Percentiles rank a stretch among this genome's conserved stretches.
These are phyloP conservation scores for Mastacembelus armatus DNA, from an alignment of 2,797 vertebrate species.

Conservation along the genomic window DNA sequence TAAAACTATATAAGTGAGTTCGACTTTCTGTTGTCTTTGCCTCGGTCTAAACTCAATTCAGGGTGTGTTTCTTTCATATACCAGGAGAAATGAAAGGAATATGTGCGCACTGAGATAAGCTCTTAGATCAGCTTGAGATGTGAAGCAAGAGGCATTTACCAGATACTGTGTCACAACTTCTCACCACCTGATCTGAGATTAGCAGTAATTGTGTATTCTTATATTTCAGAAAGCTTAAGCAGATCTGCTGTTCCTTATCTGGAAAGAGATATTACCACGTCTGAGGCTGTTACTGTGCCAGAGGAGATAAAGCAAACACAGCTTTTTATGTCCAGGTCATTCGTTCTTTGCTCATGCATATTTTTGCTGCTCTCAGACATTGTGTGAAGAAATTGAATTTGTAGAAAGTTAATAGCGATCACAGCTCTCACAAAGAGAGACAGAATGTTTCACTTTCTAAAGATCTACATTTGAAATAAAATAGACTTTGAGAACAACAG, in stretches of 20 bases:
- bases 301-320: conserved; percentile 40
- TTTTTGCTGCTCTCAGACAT: conserved; percentile 7
- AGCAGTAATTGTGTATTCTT: conserved; percentile 14
- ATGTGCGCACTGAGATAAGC: neutral
- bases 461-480: conserved; percentile 7
- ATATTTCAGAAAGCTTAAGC: conserved; percentile 15
- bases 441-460: conserved; percentile 24
- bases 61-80: neutral
- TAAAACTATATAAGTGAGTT: neutral
- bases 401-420: neutral
- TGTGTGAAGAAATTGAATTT: neutral
- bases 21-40: neutral
- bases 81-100: conserved; percentile 7
- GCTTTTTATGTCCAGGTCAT: conserved; percentile 14
- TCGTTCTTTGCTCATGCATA: conserved; percentile 6
- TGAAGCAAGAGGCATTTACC: conserved; percentile 13
- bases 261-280: conserved; percentile 23
- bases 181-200: conserved; percentile 17
- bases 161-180: neutral
- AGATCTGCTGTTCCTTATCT: conserved; percentile 33
- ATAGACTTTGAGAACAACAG: conserved; percentile 2
- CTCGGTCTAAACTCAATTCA: neutral
- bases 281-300: conserved; percentile 12
- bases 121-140: conserved; percentile 21
- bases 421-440: neutral